Conservation (phyloP, 2,113 vertebrate species). For the Myotis lucifugus region DNA sequence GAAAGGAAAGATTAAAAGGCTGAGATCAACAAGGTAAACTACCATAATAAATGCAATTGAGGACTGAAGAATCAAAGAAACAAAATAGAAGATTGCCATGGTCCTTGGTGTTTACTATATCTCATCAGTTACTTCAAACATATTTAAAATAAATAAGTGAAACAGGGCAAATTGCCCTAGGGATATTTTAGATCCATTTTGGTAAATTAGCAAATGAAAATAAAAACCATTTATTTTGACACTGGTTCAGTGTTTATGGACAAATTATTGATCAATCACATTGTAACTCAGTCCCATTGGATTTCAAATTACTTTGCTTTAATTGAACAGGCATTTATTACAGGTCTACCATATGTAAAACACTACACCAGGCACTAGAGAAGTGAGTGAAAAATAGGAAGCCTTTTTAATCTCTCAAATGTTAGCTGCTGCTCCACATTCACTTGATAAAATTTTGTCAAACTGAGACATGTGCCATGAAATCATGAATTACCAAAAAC, state of each 20-base stretch:
- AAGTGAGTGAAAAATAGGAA: neutral
- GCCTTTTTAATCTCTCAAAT: neutral
- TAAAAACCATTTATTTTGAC: neutral
- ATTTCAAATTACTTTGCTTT: slow-evolving; percentile 35
- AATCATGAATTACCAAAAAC: slow-evolving; percentile 23
- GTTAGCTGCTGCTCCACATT: neutral
- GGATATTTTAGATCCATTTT: slow-evolving; percentile 38
- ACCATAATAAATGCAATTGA: neutral
- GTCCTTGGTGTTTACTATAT: neutral
- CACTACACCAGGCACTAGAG: neutral
- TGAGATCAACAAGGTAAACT: slow-evolving; percentile 7
- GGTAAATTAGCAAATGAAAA: slow-evolving; percentile 28
- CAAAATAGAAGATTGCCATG: neutral
- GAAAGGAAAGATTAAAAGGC: neutral
- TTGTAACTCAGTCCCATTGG: neutral
- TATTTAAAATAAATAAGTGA: neutral
- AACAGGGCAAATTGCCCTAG: neutral
- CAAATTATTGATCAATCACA: neutral
- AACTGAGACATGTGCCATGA: neutral
- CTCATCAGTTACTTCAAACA: neutral
- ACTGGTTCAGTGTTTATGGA: neutral
- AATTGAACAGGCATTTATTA: neutral
- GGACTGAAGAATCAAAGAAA: neutral
- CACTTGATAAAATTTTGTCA: slow-evolving; percentile 7
- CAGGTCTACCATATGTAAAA: neutral